A percentile compares a stretch with the other conserved stretches of the same genome.
Conservation (phyloP, 2,113 vertebrate genomes). For the Syngnathus typhle region DNA sequence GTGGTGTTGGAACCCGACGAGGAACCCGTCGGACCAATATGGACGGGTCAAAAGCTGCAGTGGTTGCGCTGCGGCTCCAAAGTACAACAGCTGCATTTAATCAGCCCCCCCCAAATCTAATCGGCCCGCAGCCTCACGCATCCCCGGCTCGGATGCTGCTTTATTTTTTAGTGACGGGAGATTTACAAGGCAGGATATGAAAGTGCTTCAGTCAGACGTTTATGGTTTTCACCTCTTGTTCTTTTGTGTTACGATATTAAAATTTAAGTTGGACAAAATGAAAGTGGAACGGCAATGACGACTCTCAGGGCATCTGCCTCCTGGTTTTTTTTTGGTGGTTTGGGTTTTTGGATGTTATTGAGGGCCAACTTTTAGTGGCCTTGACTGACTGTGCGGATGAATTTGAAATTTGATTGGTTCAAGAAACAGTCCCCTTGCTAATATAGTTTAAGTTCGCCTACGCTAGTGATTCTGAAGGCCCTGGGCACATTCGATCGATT, state of each 20-base stretch:
- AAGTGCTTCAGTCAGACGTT: conserved; percentile 17
- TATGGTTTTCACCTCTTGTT: conserved; percentile 10
- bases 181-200: conserved; percentile 35
- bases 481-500: too few species aligned
- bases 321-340: neutral
- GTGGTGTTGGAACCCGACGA: conserved; percentile 25
- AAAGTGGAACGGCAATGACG: neutral
- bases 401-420: neutral
- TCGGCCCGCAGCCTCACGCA: conserved; percentile 42
- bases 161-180: conserved; percentile 26
- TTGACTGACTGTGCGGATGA: neutral
- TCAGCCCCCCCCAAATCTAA: conserved; percentile 38
- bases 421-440: neutral
- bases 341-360: neutral
- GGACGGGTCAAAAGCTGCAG: conserved; percentile 12
- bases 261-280: neutral
- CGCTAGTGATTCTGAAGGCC: neutral
- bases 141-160: conserved; percentile 34
- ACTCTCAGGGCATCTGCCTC: neutral
- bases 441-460: neutral
- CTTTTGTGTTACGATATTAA: neutral
- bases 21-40: neutral
- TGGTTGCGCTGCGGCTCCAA: conserved; percentile 32
- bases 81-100: conserved; percentile 56
- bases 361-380: neutral